phyloP scores from a whole-genome alignment of 2,113 vertebrate species.

The Hipposideros armiger region DNA sequence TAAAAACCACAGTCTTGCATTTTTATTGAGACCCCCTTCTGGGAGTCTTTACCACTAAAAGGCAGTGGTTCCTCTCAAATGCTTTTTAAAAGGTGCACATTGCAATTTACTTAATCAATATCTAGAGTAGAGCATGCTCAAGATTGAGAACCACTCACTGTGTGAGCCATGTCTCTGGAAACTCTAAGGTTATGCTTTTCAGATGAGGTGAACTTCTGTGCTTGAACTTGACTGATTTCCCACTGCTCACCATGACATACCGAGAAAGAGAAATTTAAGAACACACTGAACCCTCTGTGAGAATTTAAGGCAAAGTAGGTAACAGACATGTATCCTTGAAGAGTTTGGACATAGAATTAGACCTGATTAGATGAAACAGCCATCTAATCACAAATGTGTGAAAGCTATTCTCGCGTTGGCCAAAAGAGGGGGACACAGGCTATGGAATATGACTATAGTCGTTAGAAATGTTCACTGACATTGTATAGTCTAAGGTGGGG shows the following conservation, averaged over 20 bases:
- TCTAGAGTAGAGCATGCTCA: neutral
- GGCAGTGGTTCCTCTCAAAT: neutral
- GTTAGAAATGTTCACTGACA: constrained; percentile 28
- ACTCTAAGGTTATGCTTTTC: neutral
- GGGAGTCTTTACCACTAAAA: neutral
- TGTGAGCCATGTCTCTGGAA: neutral
- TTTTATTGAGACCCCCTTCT: neutral
- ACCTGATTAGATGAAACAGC: neutral
- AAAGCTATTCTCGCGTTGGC: constrained; percentile 35
- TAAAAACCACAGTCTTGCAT: neutral
- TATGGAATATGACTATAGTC: neutral
- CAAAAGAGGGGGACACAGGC: constrained; percentile 14
- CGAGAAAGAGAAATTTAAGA: neutral
- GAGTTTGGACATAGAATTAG: neutral
- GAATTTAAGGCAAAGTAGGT: neutral
- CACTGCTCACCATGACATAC: neutral
- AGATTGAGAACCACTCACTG: neutral
- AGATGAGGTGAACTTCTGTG: neutral
- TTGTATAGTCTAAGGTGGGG: neutral
- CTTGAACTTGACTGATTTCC: neutral
- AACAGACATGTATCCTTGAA: neutral
- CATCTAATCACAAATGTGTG: neutral
- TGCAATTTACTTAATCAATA: neutral
- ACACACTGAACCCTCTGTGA: neutral
- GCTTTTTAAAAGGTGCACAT: neutral